phyloP scores from a whole-genome alignment of 2,888 invertebrate species.

The Ganaspis brasiliensis region DNA sequence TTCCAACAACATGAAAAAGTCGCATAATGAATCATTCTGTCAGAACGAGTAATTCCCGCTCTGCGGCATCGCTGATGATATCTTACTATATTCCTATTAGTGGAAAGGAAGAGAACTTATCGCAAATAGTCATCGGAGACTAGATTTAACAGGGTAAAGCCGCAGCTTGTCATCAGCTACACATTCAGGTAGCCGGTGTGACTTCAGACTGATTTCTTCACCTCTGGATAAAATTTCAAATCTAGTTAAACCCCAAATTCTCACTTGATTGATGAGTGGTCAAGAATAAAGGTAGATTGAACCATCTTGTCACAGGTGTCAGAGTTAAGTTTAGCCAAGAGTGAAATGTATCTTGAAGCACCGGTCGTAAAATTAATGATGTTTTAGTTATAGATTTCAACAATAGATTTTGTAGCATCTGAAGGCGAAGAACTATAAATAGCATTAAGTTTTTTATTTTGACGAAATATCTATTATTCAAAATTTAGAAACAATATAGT shows the following conservation, averaged over 20 bases:
- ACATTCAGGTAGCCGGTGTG: neutral
- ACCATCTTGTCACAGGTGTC: conserved; percentile 15
- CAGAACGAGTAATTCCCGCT: conserved; percentile 36
- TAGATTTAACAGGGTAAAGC: neutral
- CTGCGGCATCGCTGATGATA: conserved; percentile 39
- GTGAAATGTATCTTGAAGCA: neutral
- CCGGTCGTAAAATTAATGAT: conserved; percentile 1
- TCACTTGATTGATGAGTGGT: conserved; percentile 21
- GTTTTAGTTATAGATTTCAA: neutral
- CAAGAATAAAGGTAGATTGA: conserved; percentile 11
- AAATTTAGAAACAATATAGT: no score
- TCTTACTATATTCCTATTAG: conserved; percentile 47
- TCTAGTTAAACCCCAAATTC: neutral
- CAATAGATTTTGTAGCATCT: neutral
- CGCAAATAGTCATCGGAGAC: conserved; percentile 9
- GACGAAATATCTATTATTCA: no score
- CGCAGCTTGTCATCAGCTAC: conserved; percentile 12
- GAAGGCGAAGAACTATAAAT: no score
- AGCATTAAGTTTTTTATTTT: no score
- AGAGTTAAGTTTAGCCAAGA: neutral
- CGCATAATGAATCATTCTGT: conserved; percentile 51
- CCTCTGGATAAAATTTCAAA: neutral
- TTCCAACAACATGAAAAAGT: conserved; percentile 37
- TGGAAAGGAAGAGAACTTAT: conserved; percentile 39
- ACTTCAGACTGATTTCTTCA: conserved; percentile 2